phyloP scores from a whole-genome alignment of 2,113 vertebrate species.

The western clawed frog (Xenopus tropicalis) region DNA sequence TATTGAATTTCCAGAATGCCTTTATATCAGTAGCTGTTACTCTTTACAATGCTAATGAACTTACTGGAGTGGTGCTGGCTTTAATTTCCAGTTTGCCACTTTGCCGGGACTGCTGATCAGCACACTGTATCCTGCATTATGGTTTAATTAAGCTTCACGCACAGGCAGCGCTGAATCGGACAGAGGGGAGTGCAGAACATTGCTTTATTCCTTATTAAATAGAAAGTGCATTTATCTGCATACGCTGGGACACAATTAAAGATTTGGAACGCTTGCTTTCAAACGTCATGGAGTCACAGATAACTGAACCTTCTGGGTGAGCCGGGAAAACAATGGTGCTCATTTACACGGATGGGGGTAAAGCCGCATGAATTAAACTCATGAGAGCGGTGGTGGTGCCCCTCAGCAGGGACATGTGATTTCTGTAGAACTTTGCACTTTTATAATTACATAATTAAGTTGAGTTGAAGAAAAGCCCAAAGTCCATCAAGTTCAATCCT shows the following conservation, averaged over 20 bases:
- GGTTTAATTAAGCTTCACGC: constrained; percentile 39
- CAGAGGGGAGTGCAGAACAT: not conserved
- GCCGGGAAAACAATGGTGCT: not conserved
- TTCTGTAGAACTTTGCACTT: no score
- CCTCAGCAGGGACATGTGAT: no score
- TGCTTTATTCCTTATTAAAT: not conserved
- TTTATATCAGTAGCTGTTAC: constrained; percentile 31
- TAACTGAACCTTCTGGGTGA: not conserved
- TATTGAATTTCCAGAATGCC: constrained; percentile 28
- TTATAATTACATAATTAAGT: no score
- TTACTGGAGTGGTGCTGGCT: constrained; percentile 35
- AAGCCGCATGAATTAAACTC: not conserved
- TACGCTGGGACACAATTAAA: not conserved
- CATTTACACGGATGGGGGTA: not conserved
- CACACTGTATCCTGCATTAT: constrained; percentile 41
- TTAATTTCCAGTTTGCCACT: constrained; percentile 42
- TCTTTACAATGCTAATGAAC: constrained; percentile 40
- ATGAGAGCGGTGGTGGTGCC: not conserved
- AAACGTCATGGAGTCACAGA: not conserved
- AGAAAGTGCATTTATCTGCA: not conserved
- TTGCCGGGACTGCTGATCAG: constrained; percentile 28
- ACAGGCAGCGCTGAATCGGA: constrained; percentile 14
- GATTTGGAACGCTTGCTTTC: not conserved
- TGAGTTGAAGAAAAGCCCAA: no score
- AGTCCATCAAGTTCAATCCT: no score